phyloP scores from a whole-genome alignment of 2,888 invertebrate species.

The Pheosia gnoma region DNA sequence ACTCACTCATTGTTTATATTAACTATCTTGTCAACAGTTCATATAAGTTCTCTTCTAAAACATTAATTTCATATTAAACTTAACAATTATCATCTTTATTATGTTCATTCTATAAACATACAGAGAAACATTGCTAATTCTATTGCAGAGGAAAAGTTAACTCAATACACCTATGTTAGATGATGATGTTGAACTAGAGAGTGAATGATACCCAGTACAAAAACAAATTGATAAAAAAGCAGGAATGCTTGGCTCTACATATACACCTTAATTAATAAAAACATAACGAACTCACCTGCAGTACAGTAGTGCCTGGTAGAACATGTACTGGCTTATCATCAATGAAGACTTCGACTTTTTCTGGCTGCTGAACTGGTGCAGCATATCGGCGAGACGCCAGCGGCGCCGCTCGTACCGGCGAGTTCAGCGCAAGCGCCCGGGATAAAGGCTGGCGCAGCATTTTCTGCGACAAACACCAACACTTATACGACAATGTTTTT shows the following conservation, averaged over 20 bases:
- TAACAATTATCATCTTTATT: too few relatives aligned
- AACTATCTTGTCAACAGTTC: too few relatives aligned
- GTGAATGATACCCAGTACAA: too few relatives aligned
- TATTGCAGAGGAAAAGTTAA: too few relatives aligned
- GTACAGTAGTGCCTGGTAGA: conserved; percentile 97
- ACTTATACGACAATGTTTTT: conserved; percentile 33
- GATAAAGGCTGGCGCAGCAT: conserved; percentile 92
- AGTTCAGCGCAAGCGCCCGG: conserved; percentile 85
- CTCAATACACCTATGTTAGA: too few relatives aligned
- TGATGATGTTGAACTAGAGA: too few relatives aligned
- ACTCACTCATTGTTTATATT: too few relatives aligned
- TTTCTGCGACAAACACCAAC: conserved; percentile 63
- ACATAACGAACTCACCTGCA: conserved; percentile 87
- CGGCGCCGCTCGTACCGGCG: conserved; percentile 69
- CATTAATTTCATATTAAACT: too few relatives aligned
- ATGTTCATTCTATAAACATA: too few relatives aligned
- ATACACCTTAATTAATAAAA: not conserved
- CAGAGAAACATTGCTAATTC: too few relatives aligned
- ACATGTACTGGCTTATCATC: conserved; percentile 98
- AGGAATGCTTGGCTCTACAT: not conserved
- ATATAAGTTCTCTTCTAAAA: too few relatives aligned
- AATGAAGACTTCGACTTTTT: conserved; percentile 97
- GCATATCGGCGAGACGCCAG: conserved; percentile 77
- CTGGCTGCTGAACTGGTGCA: conserved; percentile 82
- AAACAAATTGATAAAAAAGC: too few relatives aligned